Evolutionary conservation across 2,113 vertebrate species (phyloP).

Genomic region (Bambusicola thoracicus): DNA sequence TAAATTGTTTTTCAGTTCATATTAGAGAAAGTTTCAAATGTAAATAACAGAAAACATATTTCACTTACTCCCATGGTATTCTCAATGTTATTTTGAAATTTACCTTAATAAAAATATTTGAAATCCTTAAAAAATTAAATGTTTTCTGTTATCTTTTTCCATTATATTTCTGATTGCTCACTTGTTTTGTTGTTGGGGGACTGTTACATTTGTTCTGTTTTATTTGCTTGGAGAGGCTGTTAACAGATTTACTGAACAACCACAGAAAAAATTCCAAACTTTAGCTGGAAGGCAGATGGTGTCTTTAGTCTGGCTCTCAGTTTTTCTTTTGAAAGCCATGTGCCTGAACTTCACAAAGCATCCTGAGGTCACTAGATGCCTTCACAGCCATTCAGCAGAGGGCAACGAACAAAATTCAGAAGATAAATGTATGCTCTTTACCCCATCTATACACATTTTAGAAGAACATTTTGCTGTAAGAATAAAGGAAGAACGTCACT

Average conservation of each 20-base stretch:
- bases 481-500: neutral
- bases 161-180: neutral
- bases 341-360: neutral
- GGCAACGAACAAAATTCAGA: neutral
- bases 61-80: neutral
- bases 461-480: neutral
- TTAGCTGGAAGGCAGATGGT: neutral
- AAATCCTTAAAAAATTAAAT: neutral
- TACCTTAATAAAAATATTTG: neutral
- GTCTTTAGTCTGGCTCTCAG: neutral
- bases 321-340: neutral
- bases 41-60: neutral
- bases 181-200: fast-evolving
- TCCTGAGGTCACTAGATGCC: neutral
- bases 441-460: neutral
- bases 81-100: neutral
- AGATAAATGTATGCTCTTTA: neutral
- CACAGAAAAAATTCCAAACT: neutral
- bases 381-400: neutral
- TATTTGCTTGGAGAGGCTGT: neutral
- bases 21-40: neutral
- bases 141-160: neutral
- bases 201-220: neutral
- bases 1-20: neutral
- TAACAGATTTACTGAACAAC: neutral